Conservation (phyloP, 2,888 invertebrate genomes). For the Cephalotes varians region DNA sequence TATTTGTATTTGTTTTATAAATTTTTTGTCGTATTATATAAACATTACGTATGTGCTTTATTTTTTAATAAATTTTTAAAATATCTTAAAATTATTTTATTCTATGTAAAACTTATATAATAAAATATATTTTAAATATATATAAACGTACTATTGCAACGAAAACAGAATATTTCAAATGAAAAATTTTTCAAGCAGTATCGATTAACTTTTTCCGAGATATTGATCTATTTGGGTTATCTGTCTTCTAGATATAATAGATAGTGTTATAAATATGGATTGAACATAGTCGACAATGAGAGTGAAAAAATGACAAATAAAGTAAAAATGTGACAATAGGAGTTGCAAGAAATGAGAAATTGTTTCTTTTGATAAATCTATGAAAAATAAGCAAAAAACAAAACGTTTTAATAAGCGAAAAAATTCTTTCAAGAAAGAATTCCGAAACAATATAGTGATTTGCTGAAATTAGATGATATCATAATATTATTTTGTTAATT, state of each 20-base stretch:
- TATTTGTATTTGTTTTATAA: not conserved
- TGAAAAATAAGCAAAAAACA: not conserved
- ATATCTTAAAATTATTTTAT: not conserved
- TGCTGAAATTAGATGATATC: not conserved
- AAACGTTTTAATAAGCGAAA: not conserved
- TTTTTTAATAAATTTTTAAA: constrained; percentile 3
- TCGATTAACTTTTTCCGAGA: constrained; percentile 6
- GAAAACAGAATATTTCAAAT: not conserved
- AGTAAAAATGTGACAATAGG: not conserved
- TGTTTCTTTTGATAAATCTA: not conserved
- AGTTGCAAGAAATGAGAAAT: not conserved
- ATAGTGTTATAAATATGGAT: not conserved
- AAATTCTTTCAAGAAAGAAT: not conserved
- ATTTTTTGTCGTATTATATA: not conserved
- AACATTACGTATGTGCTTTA: not conserved
- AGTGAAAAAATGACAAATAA: constrained; percentile 3
- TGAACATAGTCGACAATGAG: not conserved
- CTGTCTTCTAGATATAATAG: not conserved
- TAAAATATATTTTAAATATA: not conserved
- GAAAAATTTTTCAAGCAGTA: not conserved
- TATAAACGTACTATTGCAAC: not conserved
- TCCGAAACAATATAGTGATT: not conserved
- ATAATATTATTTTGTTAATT: constrained; percentile 3
- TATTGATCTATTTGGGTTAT: not conserved
- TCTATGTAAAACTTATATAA: not conserved